A percentile compares a stretch with the other conserved stretches of the same genome.
These are phyloP conservation scores for Trichacis sp. DNA, from an alignment of 2,888 invertebrate genomes.

Conservation along the genomic window DNA sequence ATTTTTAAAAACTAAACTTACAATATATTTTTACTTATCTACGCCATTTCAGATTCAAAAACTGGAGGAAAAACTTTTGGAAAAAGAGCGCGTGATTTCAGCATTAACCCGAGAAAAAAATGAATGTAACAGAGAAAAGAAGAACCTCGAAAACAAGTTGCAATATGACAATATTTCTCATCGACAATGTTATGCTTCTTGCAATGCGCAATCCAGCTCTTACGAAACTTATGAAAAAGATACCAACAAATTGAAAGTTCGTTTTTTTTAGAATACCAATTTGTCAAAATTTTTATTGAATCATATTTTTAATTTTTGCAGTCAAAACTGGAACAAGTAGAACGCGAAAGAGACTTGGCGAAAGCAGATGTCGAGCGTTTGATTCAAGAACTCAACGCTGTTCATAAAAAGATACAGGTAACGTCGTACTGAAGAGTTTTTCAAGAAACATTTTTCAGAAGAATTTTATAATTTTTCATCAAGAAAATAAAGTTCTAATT, in stretches of 20 bases:
- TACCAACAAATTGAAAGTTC: constrained; percentile 38
- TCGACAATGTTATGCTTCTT: constrained; percentile 48
- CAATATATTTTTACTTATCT: not conserved
- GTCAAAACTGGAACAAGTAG: constrained; percentile 66
- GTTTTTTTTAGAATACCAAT: constrained; percentile 9
- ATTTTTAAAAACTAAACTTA: constrained; percentile 6
- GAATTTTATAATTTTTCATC: constrained; percentile 49
- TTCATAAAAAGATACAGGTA: constrained; percentile 73
- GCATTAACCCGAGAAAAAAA: constrained; percentile 68
- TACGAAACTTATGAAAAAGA: constrained; percentile 38
- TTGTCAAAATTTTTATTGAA: not conserved
- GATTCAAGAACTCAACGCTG: constrained; percentile 74
- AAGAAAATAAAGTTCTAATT: constrained; percentile 68
- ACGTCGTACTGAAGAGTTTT: constrained; percentile 27
- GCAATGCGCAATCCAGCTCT: constrained; percentile 27
- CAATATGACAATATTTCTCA: constrained; percentile 54
- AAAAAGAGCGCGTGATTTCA: constrained; percentile 66
- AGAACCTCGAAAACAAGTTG: constrained; percentile 66
- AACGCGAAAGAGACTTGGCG: constrained; percentile 72
- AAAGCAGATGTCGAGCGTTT: constrained; percentile 72
- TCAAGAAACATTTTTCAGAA: not conserved
- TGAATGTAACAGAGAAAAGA: constrained; percentile 68
- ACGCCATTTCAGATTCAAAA: constrained; percentile 53
- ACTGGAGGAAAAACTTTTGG: constrained; percentile 62
- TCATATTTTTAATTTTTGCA: constrained; percentile 44